Conservation (phyloP, 2,113 vertebrate species). For the Gopherus evgoodei region DNA sequence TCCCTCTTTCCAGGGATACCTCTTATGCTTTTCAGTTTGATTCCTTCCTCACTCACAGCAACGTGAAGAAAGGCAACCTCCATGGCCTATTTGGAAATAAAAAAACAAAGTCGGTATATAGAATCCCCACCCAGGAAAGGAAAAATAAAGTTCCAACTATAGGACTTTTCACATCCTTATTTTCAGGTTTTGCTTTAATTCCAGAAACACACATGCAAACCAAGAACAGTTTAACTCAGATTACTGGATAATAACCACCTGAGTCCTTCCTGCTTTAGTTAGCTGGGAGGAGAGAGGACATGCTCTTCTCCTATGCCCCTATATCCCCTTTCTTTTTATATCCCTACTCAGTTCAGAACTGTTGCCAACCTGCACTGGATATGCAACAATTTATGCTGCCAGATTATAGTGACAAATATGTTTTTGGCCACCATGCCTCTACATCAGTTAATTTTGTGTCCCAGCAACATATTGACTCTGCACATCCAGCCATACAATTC, state of each 20-base stretch:
- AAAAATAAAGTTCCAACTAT: background rate
- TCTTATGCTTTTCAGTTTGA: background rate
- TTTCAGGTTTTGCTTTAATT: background rate
- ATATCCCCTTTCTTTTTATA: background rate
- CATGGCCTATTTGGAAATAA: background rate
- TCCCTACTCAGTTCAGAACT: too few relatives aligned
- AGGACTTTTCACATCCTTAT: background rate
- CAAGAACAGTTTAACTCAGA: background rate
- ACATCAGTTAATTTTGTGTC: background rate
- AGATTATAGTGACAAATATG: too few relatives aligned
- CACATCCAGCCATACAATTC: background rate
- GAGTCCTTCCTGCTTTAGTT: background rate
- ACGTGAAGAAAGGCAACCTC: background rate
- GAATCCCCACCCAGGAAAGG: background rate
- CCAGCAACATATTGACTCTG: background rate
- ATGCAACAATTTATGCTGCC: too few relatives aligned
- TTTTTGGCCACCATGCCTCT: too few relatives aligned
- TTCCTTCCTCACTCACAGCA: background rate
- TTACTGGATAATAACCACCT: background rate
- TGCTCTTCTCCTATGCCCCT: too few relatives aligned
- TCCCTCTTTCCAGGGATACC: background rate
- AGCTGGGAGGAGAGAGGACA: background rate
- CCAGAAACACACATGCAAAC: background rate
- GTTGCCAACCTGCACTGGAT: too few relatives aligned
- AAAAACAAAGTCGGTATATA: background rate